These are phyloP conservation scores for Napeogenes sylphis DNA, from an alignment of 2,888 invertebrate genomes.

Conservation along the genomic window DNA sequence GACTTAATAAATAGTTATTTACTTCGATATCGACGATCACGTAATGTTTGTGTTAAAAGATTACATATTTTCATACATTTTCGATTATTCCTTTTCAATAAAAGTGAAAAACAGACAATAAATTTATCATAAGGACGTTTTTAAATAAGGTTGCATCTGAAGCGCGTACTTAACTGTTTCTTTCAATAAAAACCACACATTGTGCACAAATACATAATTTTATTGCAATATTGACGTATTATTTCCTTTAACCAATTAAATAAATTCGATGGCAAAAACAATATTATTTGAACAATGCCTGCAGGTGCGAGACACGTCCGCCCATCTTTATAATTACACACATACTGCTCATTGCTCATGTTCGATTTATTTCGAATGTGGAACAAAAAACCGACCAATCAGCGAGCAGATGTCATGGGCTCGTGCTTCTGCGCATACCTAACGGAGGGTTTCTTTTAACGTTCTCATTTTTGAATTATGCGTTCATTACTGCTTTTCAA, in stretches of 20 bases:
- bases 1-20: too few relatives aligned
- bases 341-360: constrained; percentile 37
- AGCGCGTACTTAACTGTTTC: not conserved
- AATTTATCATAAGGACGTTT: not conserved
- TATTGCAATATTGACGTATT: constrained; percentile 16
- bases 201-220: not conserved
- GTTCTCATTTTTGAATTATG: constrained; percentile 43
- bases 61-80: not conserved
- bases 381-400: constrained; percentile 58
- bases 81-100: not conserved
- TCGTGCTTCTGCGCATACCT: constrained; percentile 57
- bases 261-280: constrained; percentile 25
- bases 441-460: constrained; percentile 39
- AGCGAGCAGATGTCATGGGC: constrained; percentile 52
- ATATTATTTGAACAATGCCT: constrained; percentile 32
- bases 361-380: constrained; percentile 52
- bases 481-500: constrained; percentile 39
- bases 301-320: constrained; percentile 54
- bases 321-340: constrained; percentile 43
- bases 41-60: not conserved
- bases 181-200: too few relatives aligned
- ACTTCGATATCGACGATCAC: too few relatives aligned
- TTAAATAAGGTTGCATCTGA: not conserved
- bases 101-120: not conserved
- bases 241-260: constrained; percentile 7